Percentiles rank a stretch among this genome's conserved stretches.
phyloP scores from a whole-genome alignment of 1,140 invertebrate species.

The Leptonema lineaticorne region DNA sequence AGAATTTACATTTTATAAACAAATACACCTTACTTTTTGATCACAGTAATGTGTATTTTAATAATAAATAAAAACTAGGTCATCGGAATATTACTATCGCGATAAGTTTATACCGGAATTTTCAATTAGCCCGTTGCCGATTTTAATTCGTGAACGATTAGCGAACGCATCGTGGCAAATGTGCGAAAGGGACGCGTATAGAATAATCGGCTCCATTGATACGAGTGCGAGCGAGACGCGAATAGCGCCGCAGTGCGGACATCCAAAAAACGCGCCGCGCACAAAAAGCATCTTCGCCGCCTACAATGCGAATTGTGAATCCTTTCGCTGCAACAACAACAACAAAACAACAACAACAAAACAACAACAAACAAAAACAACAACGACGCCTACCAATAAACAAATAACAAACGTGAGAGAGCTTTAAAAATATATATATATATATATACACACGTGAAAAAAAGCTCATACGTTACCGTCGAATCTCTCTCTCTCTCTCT shows the following conservation, averaged over 20 bases:
- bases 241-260: conserved; percentile 1
- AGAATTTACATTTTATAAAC: too few species aligned
- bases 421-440: too few species aligned
- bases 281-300: background rate
- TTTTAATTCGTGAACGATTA: background rate
- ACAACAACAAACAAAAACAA: background rate
- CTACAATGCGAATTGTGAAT: background rate
- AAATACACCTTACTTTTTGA: too few species aligned
- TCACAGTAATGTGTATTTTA: too few species aligned
- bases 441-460: too few species aligned
- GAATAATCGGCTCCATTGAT: background rate
- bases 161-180: background rate
- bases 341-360: background rate
- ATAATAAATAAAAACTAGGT: too few species aligned
- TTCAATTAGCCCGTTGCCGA: background rate
- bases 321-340: background rate
- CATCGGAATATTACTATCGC: background rate
- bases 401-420: too few species aligned
- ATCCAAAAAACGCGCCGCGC: background rate
- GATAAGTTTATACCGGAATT: background rate
- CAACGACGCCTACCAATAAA: background rate
- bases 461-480: too few species aligned
- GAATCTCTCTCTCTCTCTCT: too few species aligned
- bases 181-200: background rate
- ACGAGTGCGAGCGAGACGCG: background rate